Percentiles rank a stretch among this genome's conserved stretches.
Conservation (phyloP, 1,140 invertebrate species). For the Bombus superbus region DNA sequence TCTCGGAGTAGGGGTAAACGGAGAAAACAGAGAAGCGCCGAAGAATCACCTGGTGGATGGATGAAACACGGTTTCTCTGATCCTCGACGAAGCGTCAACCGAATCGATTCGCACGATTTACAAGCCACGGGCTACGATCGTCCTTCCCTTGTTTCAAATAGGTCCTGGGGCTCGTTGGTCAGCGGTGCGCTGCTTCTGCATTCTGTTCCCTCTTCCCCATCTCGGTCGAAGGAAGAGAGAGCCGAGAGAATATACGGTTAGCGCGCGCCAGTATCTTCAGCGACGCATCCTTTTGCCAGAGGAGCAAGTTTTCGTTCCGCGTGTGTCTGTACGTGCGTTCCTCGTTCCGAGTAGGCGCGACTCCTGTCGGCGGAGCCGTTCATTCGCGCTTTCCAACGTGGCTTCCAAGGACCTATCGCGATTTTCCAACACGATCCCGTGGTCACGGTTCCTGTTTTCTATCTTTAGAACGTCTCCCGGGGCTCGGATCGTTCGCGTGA, state of each 20-base stretch:
- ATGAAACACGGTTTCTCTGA: neutral
- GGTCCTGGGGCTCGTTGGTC: neutral
- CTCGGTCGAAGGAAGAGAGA: neutral
- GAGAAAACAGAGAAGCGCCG: neutral
- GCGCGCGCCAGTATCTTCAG: conserved; percentile 3
- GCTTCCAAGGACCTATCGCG: neutral
- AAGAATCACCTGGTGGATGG: conserved; percentile 27
- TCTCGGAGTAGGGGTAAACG: neutral
- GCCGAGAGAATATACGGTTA: neutral
- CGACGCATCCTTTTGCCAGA: neutral
- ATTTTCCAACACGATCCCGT: neutral
- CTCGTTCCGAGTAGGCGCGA: neutral
- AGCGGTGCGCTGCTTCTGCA: neutral
- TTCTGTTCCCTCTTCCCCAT: conserved; percentile 6
- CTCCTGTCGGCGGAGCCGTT: neutral
- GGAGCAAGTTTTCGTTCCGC: neutral
- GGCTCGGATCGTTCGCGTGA: conserved; percentile 36
- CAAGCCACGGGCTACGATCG: neutral
- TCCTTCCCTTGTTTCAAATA: neutral
- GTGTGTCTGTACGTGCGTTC: neutral
- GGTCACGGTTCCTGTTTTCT: conserved; percentile 42
- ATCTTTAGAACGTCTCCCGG: conserved; percentile 66
- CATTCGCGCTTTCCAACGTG: neutral
- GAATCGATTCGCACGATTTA: conserved; percentile 42
- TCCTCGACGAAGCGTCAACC: neutral